Conservation (phyloP, 2,113 vertebrate species). For the Paraplagusia blochii region DNA sequence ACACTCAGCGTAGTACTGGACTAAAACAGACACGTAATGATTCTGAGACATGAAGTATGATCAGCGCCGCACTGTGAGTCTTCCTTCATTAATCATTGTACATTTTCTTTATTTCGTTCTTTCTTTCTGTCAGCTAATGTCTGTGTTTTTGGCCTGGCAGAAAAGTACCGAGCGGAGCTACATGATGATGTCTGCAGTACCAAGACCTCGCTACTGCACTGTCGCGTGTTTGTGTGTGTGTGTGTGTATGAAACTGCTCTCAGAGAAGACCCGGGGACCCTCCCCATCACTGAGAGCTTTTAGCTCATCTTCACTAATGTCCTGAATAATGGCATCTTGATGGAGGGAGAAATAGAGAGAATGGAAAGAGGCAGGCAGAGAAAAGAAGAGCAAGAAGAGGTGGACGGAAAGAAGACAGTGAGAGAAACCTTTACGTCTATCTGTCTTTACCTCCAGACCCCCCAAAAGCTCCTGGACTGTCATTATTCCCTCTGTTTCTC, state of each 20-base stretch:
- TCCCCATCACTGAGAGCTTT: constrained; percentile 79
- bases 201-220: constrained; percentile 63
- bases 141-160: constrained; percentile 39
- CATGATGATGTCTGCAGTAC: constrained; percentile 58
- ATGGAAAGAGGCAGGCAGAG: constrained; percentile 15
- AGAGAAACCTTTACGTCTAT: constrained; percentile 46
- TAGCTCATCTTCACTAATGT: constrained; percentile 81
- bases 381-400: constrained; percentile 2
- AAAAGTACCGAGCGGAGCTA: constrained; percentile 42
- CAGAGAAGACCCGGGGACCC: constrained; percentile 77
- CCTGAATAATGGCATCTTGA: constrained; percentile 81
- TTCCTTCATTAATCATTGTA: constrained; percentile 32
- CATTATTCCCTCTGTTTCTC: constrained; percentile 62
- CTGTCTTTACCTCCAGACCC: constrained; percentile 56
- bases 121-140: constrained; percentile 53
- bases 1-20: too few relatives aligned
- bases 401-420: constrained; percentile 22
- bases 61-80: background rate
- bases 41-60: too few relatives aligned
- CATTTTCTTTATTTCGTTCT: constrained; percentile 34
- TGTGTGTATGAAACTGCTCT: constrained; percentile 54
- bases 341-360: constrained; percentile 52
- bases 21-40: too few relatives aligned
- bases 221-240: constrained; percentile 26
- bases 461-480: constrained; percentile 43